A percentile compares a stretch with the other conserved stretches of the same genome.
Evolutionary conservation across 2,888 invertebrate genomes (phyloP).

Genomic region (Volucella bombylans): DNA sequence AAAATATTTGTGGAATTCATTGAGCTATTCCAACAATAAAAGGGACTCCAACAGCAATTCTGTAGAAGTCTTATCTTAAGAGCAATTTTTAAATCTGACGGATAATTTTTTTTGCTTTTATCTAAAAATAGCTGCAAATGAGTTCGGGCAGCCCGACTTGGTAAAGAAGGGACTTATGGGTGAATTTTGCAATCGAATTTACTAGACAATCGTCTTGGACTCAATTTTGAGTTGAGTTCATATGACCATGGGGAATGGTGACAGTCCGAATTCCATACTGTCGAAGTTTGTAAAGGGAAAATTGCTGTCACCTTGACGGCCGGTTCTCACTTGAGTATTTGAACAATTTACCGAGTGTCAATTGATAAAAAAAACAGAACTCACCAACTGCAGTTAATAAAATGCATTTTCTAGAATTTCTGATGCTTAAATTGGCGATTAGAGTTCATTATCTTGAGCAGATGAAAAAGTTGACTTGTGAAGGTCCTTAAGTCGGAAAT

Average conservation of each 20-base stretch:
- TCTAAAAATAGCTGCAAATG: constrained; percentile 69
- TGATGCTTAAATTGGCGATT: too few relatives aligned
- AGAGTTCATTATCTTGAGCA: too few relatives aligned
- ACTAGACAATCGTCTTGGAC: too few relatives aligned
- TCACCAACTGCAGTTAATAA: background rate
- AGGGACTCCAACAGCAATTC: constrained; percentile 10
- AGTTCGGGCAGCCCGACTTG: constrained; percentile 28
- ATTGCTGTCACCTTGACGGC: constrained; percentile 48
- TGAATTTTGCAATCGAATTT: constrained; percentile 1
- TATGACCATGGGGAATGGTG: constrained; percentile 65
- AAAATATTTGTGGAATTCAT: constrained; percentile 70
- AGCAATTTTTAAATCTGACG: constrained; percentile 55
- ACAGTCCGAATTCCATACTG: constrained; percentile 65
- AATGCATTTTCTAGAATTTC: background rate
- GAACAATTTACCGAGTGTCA: constrained; percentile 34
- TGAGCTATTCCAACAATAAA: constrained; percentile 46
- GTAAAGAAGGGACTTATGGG: constrained; percentile 63
- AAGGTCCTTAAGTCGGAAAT: too few relatives aligned
- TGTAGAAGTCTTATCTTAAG: constrained; percentile 48
- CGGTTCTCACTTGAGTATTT: constrained; percentile 37
- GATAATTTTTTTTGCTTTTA: constrained; percentile 15
- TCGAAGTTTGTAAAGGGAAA: constrained; percentile 70
- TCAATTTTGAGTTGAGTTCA: constrained; percentile 63
- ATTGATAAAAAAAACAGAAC: background rate
- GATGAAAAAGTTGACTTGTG: too few relatives aligned